phyloP scores from a whole-genome alignment of 2,888 invertebrate species.

The Oscheius sp. region DNA sequence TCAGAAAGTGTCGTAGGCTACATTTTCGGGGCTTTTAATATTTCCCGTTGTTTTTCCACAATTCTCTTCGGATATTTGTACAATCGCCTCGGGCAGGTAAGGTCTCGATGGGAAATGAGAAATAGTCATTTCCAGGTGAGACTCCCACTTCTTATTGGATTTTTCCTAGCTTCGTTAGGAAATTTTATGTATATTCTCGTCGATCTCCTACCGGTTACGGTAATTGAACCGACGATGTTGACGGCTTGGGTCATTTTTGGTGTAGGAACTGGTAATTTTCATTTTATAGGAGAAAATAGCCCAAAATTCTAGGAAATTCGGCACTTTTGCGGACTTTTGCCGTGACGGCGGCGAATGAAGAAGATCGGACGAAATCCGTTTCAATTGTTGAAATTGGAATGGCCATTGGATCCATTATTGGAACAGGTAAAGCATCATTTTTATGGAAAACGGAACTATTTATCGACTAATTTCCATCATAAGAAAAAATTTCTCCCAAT shows the following conservation, averaged over 20 bases:
- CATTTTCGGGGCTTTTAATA: slow-evolving; percentile 7
- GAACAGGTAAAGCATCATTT: too few relatives aligned
- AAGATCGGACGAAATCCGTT: neutral
- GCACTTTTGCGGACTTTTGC: neutral
- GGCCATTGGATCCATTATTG: too few relatives aligned
- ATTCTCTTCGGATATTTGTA: neutral
- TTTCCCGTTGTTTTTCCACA: neutral
- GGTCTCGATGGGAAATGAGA: neutral
- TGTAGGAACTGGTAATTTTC: neutral
- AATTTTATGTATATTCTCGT: neutral
- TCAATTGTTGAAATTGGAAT: too few relatives aligned
- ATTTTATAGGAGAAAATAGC: neutral
- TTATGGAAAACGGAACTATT: too few relatives aligned
- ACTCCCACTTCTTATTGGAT: neutral
- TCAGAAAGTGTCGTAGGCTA: slow-evolving; percentile 6
- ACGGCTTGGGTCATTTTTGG: neutral
- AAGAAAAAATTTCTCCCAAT: too few relatives aligned
- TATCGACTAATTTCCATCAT: too few relatives aligned
- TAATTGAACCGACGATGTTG: neutral
- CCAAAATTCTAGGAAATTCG: neutral
- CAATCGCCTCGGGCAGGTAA: neutral
- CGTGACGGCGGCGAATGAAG: neutral
- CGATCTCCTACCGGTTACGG: neutral
- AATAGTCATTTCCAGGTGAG: neutral
- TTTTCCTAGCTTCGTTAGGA: neutral